Conservation (phyloP, 2,113 vertebrate species). For the Dascyllus trimaculatus region DNA sequence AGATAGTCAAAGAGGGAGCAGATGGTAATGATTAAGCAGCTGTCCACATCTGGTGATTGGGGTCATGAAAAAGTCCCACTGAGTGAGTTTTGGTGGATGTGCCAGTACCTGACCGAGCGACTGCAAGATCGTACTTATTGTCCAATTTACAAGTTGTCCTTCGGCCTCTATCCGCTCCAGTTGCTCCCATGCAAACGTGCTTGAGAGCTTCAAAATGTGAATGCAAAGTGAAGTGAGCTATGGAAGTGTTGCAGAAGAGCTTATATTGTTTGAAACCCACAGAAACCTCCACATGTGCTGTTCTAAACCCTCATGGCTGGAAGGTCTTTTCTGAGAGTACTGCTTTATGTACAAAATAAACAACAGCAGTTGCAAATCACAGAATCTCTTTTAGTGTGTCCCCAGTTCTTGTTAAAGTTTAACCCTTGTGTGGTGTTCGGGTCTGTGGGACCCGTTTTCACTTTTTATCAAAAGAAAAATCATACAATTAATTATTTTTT, state of each 20-base stretch:
- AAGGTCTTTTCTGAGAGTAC: not conserved
- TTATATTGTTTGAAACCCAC: not conserved
- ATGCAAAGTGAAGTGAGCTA: not conserved
- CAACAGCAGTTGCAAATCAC: not conserved
- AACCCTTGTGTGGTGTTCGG: no score
- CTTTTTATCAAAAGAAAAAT: no score
- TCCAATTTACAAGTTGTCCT: constrained; percentile 38
- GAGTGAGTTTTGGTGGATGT: not conserved
- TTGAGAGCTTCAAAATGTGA: not conserved
- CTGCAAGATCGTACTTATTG: not conserved
- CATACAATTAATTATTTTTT: no score
- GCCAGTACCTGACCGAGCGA: not conserved
- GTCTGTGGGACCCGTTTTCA: no score
- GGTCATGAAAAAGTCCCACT: not conserved
- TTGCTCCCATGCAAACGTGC: not conserved
- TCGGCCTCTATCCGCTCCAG: constrained; percentile 18
- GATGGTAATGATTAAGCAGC: not conserved
- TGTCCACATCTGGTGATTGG: not conserved
- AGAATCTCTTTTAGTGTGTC: not conserved
- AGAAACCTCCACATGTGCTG: not conserved
- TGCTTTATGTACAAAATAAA: not conserved
- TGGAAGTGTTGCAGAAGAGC: not conserved
- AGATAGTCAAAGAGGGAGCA: not conserved
- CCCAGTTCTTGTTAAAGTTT: no score
- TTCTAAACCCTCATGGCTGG: not conserved